A percentile compares a stretch with the other conserved stretches of the same genome.
Conservation (phyloP, 2,888 invertebrate species). For the Anthrax anthrax region DNA sequence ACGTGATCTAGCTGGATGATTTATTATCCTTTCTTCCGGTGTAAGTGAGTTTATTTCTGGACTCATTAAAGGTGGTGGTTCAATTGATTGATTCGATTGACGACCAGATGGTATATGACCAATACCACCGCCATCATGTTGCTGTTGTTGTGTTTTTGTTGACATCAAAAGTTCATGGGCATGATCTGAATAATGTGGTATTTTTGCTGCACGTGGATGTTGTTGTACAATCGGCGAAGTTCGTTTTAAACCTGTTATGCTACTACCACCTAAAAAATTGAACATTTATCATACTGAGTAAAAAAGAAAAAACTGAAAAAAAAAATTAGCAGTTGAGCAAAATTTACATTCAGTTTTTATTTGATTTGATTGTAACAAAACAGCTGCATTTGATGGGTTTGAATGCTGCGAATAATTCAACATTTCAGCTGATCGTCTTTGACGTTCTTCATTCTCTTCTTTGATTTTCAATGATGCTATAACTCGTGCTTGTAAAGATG, state of each 20-base stretch:
- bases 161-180: constrained; percentile 5
- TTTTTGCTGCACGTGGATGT: constrained; percentile 35
- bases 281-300: too few species aligned
- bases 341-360: constrained; percentile 16
- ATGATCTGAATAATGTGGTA: constrained; percentile 28
- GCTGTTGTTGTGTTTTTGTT: constrained; percentile 20
- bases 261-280: too few species aligned
- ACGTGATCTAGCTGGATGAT: constrained; percentile 8
- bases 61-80: constrained; percentile 40
- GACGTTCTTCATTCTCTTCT: constrained; percentile 35
- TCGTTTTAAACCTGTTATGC: constrained; percentile 28
- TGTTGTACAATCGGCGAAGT: constrained; percentile 39
- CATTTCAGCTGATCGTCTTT: constrained; percentile 24
- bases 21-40: constrained; percentile 35
- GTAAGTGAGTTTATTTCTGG: constrained; percentile 54
- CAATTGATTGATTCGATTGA: constrained; percentile 15
- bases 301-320: background rate
- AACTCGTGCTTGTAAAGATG: constrained; percentile 67
- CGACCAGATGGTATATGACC: constrained; percentile 21
- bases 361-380: constrained; percentile 11
- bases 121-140: too few species aligned
- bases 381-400: background rate
- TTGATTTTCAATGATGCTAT: constrained; percentile 49
- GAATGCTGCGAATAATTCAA: constrained; percentile 10
- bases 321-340: too few species aligned